These are phyloP conservation scores for Pyrrhosoma nymphula DNA, from an alignment of 2,888 invertebrate species.

Conservation along the genomic window DNA sequence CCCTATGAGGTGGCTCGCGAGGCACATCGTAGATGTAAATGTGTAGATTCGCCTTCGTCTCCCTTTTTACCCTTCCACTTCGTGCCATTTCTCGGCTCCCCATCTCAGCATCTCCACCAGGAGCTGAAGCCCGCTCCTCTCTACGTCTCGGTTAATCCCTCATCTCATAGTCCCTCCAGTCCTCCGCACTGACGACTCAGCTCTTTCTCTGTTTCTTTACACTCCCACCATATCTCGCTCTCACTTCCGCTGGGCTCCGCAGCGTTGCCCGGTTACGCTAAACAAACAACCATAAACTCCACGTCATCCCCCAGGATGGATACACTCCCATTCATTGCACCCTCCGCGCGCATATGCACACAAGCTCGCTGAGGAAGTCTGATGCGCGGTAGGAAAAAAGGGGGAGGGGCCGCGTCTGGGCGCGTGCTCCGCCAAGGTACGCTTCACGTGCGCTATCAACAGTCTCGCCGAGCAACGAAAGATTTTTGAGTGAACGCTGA, in stretches of 20 bases:
- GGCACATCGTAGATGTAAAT: no score
- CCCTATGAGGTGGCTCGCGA: no score
- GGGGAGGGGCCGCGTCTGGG: background rate
- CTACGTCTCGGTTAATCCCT: background rate
- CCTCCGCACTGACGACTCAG: background rate
- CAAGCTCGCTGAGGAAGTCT: background rate
- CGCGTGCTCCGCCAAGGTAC: no score
- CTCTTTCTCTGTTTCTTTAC: background rate
- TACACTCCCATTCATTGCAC: conserved; percentile 17
- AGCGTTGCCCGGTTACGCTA: background rate
- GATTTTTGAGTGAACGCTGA: background rate
- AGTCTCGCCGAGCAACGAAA: background rate
- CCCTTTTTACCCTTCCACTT: background rate
- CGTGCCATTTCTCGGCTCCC: background rate
- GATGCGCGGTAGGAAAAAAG: background rate
- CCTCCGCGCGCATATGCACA: background rate
- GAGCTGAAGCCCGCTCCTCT: background rate
- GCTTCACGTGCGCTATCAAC: background rate
- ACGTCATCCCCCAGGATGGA: background rate
- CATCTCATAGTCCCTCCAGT: background rate
- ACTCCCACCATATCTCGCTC: background rate
- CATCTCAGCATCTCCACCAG: background rate
- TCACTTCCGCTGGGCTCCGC: conserved; percentile 3
- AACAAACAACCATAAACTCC: conserved; percentile 32
- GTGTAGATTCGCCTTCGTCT: no score